Evolutionary conservation across 2,797 vertebrate species (phyloP).

Genomic region (Periparus ater): DNA sequence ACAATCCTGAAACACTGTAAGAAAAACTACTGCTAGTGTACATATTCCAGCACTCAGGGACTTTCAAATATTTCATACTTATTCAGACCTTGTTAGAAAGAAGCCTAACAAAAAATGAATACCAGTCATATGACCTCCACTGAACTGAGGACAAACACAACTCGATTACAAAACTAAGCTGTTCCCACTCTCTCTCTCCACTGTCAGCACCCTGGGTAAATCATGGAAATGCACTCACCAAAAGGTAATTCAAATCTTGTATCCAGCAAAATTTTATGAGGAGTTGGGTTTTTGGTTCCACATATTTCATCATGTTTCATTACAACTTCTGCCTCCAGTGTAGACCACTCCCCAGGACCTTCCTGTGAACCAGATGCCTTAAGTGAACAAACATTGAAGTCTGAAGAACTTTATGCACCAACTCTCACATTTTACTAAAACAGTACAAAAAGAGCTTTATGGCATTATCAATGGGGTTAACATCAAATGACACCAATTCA

Average conservation of each 20-base stretch:
- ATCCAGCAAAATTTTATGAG: conserved; percentile 91
- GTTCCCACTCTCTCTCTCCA: background rate
- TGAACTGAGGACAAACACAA: background rate
- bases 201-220: background rate
- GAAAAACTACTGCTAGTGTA: background rate
- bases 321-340: conserved; percentile 90
- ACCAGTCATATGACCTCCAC: background rate
- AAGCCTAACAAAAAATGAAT: background rate
- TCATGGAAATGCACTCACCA: conserved; percentile 77
- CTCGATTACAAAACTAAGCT: background rate
- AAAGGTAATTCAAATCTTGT: conserved; percentile 95
- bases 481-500: too few species aligned
- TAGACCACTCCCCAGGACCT: conserved; percentile 92
- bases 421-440: background rate
- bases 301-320: conserved; percentile 97
- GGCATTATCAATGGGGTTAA: too few species aligned
- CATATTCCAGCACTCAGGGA: background rate
- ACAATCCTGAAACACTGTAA: background rate
- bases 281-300: conserved; percentile 93
- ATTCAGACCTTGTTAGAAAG: background rate
- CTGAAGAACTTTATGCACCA: background rate
- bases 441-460: background rate
- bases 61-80: background rate
- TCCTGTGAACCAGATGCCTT: conserved; percentile 80
- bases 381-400: conserved; percentile 24